Evolutionary conservation across 2,888 invertebrate genomes (phyloP), one percentile per base, ranked within the genome.

Genomic region (Elysia crispata): DNA sequence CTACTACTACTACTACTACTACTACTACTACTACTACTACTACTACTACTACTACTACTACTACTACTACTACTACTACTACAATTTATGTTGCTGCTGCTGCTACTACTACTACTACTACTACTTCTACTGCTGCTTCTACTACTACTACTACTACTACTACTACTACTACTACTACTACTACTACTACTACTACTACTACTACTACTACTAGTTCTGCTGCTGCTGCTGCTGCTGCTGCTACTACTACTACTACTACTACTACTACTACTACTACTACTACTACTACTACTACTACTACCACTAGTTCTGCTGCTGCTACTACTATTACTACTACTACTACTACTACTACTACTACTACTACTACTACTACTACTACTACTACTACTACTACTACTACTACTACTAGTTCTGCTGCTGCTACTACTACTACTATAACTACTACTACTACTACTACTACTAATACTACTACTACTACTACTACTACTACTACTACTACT

Each of bases 91-190:
- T 3, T 13, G 15, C 60, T 8, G 15, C 60, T 3, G 15, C 60
- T 8, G 15, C 60, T 25, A 60, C 41, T 6, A 41, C 3, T 6
- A 3, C 41, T 41, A 41, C 41, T 41, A 41, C 41, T 41, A 41
- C 41, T 60, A 60, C 60, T 60, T 8, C 60, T 60, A 60, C 60
- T 60, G 15, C 60, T 60, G 15, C 60, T 60, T 8, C 60, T 60
- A 60, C 60, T 60, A 69, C 30, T 69, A 69, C 30, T 69, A 69
- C 30, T 69, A 69, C 30, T 69, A 69, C 30, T 69, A 69, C 30
- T 69, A 69, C 30, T 69, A 69, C 30, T 69, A 69, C 30, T 69
- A 69, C 30, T 69, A 69, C 33, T 31, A 66, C 0, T 60, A 60
- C 60, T 60, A 60, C 60, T 60, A 60, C 30, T 31, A 69, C 69